Evolutionary conservation across 2,113 vertebrate species (phyloP), one percentile per base, ranked within the genome.

Genomic region (Pollimyrus isidori): DNA sequence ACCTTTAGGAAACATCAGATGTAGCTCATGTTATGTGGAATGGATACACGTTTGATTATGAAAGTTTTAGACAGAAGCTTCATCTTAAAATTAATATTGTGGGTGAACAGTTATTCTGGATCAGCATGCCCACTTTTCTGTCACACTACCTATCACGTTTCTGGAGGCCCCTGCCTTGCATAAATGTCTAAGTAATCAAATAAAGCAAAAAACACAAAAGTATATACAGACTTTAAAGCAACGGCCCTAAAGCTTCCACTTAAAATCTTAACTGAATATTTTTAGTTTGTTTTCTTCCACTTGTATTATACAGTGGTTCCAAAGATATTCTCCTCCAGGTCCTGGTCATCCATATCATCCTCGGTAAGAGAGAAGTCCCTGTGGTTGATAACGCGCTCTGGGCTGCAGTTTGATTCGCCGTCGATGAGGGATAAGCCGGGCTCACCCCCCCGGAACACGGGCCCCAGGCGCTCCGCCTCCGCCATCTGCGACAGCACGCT

Each of bases 261-360:
- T 7, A 30, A 26, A 69, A 69, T 13, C 42, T 84, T 48, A 50
- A 82, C 26, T 49, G 17, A 2, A 88, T 42, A 58, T 26, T 13
- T 23, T 9, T 21, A 21, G 46, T 45, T 45, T 2, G 49, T 50
- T 86, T 50, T n/a, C 23, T 86, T 48, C 83, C 82, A 49, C 48
- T 48, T 35, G 53, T 52, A 35, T 46, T 91, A 97, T 89, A 97
- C 96, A 0, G 96, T 96, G 7, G 96, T 96, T 86, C 96, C 96
- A 80, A 97, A 96, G 42, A 93, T 89, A 9, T 94, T 94, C 42
- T 93, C 94, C 3, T 94, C 94, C 17, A 93, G 35, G 30, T 94
- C 94, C 39, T 92, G 90, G 85, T 92, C 93, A 1, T 91, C 93
- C 45, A 92, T 90, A 30, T 96, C 95, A 21, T 94, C 94, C 42